Base-by-base conservation (phyloP, 2,797 vertebrate species). In the Clarias pachynema region DNA sequence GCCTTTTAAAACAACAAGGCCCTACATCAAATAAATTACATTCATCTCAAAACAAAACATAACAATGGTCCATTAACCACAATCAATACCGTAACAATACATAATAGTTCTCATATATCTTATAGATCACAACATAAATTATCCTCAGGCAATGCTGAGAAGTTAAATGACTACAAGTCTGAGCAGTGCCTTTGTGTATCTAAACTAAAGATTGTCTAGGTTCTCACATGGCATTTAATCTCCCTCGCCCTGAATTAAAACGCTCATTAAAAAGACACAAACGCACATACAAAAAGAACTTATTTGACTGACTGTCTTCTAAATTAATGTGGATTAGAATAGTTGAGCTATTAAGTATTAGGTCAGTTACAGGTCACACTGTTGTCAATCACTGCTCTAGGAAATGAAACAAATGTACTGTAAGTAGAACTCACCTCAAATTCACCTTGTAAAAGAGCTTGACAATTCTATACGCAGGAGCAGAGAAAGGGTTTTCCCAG, bases 11-110 rank as follows among this genome's bases (percentile, higher is more conserved):
- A 84, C 82, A 81, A 69, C 62, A 53, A 87, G 83, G 86, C 69
- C 83, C 70, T 81, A 87, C 63, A 72, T 81, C 86, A 84, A 93
- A 95, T 95, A 95, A 95, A 93, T 95, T 96, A 95, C 95, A 96
- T 96, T 96, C 94, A 94, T 92, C 89, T 92, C 92, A 94, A 93
- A 94, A 94, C 90, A 93, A 90, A 92, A 93, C 92, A 94, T 85
- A 92, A 93, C 93, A 93, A 93, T 89, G 89, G 89, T 89, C 84
- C 86, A 78, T 84, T 87, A 81, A 87, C 78, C 83, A 84, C 86
- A 70, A 84, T 87, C 83, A 84, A 87, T 87, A 87, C 77, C 82
- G 24, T 74, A 84, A 87, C 63, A 77, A 77, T 87, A 87, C 83
- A 82, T 84, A 81, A 87, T 81, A 84, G 82, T 84, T 84, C 79